phyloP scores from a whole-genome alignment of 1,140 invertebrate genomes.

The Pogonomyrmex californicus region DNA sequence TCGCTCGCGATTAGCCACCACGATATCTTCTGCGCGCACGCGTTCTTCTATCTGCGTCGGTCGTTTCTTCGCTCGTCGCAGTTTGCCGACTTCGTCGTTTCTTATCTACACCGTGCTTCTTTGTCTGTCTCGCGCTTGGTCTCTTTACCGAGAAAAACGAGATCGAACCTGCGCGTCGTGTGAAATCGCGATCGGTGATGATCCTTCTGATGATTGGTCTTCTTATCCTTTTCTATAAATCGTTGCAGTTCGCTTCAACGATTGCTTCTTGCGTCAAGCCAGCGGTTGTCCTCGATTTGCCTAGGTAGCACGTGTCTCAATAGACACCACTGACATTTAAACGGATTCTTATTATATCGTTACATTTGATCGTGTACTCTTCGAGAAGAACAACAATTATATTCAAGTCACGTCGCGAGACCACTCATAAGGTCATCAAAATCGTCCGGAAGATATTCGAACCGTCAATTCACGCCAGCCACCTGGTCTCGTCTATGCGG shows the following conservation, averaged over 20 bases:
- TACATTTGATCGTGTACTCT: background rate
- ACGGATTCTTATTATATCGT: background rate
- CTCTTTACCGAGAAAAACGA: background rate
- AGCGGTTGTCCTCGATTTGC: background rate
- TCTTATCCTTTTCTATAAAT: constrained; percentile 17
- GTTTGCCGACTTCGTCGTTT: constrained; percentile 19
- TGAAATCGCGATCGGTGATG: background rate
- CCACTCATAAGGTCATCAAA: background rate
- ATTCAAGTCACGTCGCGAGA: constrained; percentile 6
- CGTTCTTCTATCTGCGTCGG: constrained; percentile 11
- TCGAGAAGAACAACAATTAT: background rate
- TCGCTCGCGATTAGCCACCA: constrained; percentile 33
- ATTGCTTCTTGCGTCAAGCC: background rate
- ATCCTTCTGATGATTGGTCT: background rate
- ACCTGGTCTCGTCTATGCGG: background rate
- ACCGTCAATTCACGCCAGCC: background rate
- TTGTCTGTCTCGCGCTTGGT: constrained; percentile 16
- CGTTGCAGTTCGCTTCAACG: background rate
- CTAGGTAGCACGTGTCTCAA: background rate
- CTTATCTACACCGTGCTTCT: constrained; percentile 34
- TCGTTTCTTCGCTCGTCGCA: constrained; percentile 11
- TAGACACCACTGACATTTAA: background rate
- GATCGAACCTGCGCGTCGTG: background rate
- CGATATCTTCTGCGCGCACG: constrained; percentile 12
- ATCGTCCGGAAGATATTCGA: background rate